phyloP scores from a whole-genome alignment of 2,797 vertebrate species.

The Crocodylus rhombifer region DNA sequence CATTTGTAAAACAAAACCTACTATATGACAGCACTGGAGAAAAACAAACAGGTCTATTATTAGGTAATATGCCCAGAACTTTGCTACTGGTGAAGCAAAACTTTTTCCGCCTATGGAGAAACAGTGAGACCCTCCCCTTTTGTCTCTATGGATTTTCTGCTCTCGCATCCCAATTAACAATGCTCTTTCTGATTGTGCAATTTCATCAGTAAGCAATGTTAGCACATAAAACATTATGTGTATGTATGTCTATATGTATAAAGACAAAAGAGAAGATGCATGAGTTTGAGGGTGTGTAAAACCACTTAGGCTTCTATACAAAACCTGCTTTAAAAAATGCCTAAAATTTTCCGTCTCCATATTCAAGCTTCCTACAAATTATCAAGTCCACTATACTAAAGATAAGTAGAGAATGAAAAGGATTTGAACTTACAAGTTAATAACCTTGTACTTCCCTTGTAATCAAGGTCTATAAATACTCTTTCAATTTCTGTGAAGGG shows the following conservation, averaged over 20 bases:
- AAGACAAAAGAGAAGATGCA: background rate
- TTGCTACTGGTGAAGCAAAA: background rate
- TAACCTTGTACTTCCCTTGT: background rate
- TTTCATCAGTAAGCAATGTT: background rate
- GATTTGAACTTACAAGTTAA: background rate
- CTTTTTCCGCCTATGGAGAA: rapidly evolving
- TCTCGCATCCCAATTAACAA: too few relatives aligned
- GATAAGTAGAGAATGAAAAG: background rate
- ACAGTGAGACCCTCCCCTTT: background rate
- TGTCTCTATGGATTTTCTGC: background rate
- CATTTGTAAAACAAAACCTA: slow-evolving; percentile 9
- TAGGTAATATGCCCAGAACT: background rate
- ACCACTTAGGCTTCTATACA: too few relatives aligned
- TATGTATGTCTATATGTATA: background rate
- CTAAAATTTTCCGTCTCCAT: background rate
- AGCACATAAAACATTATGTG: background rate
- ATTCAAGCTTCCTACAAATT: background rate
- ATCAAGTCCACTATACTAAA: background rate
- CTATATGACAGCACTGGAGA: background rate
- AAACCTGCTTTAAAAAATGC: too few relatives aligned
- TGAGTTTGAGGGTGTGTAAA: too few relatives aligned
- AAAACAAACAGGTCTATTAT: background rate
- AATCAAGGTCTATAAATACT: background rate
- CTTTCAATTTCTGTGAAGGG: background rate
- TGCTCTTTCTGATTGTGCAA: background rate